Percentiles rank a stretch among this genome's conserved stretches.
Evolutionary conservation across 2,797 vertebrate genomes (phyloP).

Genomic region (Gallirallus australis): DNA sequence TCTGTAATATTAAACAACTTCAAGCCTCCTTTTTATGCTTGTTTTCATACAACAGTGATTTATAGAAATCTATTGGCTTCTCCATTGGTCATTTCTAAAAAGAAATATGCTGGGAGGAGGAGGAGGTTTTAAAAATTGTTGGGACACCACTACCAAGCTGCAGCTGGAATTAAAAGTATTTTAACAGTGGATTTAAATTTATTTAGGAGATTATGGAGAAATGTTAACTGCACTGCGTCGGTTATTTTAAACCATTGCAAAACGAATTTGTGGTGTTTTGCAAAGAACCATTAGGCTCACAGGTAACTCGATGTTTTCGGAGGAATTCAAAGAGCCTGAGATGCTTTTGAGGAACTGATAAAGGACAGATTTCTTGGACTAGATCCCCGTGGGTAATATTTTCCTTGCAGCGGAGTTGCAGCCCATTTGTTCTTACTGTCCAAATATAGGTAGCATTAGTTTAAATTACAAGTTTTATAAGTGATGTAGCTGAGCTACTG

Average conservation of each 20-base stretch:
- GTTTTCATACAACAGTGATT: conserved; percentile 65
- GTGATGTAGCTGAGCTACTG: conserved; percentile 57
- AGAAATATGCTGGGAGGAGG: conserved; percentile 22
- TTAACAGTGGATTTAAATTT: conserved; percentile 52
- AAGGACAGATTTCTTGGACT: conserved; percentile 28
- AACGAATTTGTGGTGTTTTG: background rate
- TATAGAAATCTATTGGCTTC: conserved; percentile 62
- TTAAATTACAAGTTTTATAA: conserved; percentile 70
- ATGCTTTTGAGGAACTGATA: conserved; percentile 32
- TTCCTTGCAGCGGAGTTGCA: background rate
- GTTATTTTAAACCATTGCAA: conserved; percentile 31
- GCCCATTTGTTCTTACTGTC: conserved; percentile 51
- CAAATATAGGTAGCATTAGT: conserved; percentile 69
- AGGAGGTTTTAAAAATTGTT: conserved; percentile 13
- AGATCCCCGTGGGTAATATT: background rate
- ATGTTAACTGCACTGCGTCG: background rate
- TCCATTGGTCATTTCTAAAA: conserved; percentile 54
- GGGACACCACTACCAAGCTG: conserved; percentile 33
- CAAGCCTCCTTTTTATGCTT: conserved; percentile 64
- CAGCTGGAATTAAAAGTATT: conserved; percentile 44
- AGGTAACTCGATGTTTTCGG: background rate
- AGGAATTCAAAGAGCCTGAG: background rate
- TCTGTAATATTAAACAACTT: conserved; percentile 73
- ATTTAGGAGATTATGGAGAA: conserved; percentile 51
- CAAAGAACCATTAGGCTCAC: background rate